Conservation (phyloP, 2,797 vertebrate genomes). For the Anguilla megastoma region DNA sequence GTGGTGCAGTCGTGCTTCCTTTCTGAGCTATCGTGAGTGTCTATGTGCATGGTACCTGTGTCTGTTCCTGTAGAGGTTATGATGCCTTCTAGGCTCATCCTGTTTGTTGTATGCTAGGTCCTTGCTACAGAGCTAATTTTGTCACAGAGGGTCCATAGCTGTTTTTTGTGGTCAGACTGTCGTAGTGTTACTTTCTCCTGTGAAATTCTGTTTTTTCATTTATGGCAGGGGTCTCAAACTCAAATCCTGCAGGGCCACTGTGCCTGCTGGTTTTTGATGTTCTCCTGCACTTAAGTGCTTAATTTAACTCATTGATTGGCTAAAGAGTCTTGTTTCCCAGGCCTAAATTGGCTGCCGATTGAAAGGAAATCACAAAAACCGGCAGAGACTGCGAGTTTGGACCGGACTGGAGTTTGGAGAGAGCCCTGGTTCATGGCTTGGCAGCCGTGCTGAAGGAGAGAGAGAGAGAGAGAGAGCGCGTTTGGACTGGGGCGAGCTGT, state of each 20-base stretch:
- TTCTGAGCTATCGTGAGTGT: background rate
- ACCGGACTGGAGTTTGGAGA: background rate
- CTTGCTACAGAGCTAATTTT: background rate
- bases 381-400: background rate
- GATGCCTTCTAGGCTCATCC: background rate
- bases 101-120: background rate
- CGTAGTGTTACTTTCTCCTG: background rate
- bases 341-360: background rate
- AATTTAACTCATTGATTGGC: background rate
- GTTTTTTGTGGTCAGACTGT: background rate
- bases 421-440: background rate
- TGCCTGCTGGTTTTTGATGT: background rate
- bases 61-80: background rate
- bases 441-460: background rate
- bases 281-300: background rate
- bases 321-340: background rate
- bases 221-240: background rate
- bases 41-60: background rate
- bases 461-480: background rate
- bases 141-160: background rate
- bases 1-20: background rate
- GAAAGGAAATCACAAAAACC: background rate
- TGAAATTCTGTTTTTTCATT: background rate
- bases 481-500: slow-evolving; percentile 17
- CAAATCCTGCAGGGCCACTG: background rate